Evolutionary conservation across 2,113 vertebrate genomes (phyloP).

Genomic region (Pyrgilauda ruficollis): DNA sequence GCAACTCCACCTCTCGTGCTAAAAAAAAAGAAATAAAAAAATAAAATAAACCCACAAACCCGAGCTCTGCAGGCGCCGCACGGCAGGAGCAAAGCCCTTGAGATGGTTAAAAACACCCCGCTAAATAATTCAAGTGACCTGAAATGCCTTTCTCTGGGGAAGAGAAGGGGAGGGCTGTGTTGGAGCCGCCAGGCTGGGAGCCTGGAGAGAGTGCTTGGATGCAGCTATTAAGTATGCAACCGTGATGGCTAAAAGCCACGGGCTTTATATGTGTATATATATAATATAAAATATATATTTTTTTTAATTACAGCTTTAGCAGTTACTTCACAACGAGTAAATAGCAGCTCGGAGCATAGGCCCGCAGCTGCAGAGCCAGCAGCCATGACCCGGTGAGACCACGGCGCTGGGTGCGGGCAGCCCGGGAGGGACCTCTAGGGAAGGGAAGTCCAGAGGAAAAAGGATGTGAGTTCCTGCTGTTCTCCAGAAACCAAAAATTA

Average conservation of each 20-base stretch:
- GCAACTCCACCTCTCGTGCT: not conserved
- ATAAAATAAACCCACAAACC: not conserved
- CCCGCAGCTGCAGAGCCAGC: not conserved
- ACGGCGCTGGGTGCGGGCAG: not conserved
- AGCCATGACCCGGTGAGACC: not conserved
- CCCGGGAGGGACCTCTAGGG: not conserved
- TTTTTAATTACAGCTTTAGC: not conserved
- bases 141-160: constrained; percentile 40
- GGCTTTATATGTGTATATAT: not conserved
- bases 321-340: not conserved
- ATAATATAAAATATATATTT: not conserved
- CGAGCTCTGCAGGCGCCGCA: not conserved
- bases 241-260: not conserved
- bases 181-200: not conserved
- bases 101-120: not conserved
- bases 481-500: not conserved
- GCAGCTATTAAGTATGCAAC: not conserved
- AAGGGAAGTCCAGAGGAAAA: not conserved
- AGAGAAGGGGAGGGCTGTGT: not conserved
- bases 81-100: not conserved
- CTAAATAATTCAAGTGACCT: constrained; percentile 56
- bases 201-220: not conserved
- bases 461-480: not conserved
- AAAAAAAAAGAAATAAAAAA: not conserved
- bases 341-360: not conserved